These are phyloP conservation scores for Zapornia atra DNA, from an alignment of 2,113 vertebrate species.

Conservation along the genomic window DNA sequence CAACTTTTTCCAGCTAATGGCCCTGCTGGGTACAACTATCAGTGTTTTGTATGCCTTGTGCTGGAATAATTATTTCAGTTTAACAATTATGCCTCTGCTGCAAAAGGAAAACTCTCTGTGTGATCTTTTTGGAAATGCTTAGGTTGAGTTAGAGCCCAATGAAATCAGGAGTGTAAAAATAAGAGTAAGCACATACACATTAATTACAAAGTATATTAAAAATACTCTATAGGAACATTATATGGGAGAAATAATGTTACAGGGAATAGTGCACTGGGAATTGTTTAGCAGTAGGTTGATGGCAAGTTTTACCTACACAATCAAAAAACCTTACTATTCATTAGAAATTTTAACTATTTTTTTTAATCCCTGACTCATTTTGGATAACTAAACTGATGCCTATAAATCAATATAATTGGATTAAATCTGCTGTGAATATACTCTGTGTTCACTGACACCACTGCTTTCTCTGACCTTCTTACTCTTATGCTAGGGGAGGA, in stretches of 20 bases:
- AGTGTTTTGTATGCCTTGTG: not conserved
- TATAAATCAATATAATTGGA: not conserved
- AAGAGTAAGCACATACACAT: not conserved
- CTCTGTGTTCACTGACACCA: rapidly evolving
- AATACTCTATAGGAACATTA: not conserved
- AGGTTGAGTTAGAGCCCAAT: not conserved
- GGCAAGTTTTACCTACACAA: not conserved
- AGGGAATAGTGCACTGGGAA: not conserved
- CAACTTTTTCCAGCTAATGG: not conserved
- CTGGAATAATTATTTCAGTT: not conserved
- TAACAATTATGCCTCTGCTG: not conserved
- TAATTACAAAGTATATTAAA: not conserved
- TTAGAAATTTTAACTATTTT: not conserved
- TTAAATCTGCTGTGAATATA: not conserved
- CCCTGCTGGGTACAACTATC: not conserved
- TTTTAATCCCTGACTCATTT: not conserved
- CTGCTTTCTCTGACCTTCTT: not conserved
- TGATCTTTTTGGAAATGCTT: not conserved
- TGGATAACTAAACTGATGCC: not conserved
- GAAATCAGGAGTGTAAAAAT: not conserved
- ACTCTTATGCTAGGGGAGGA: constrained; percentile 79
- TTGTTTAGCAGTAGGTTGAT: not conserved
- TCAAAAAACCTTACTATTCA: not conserved
- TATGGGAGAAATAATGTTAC: not conserved
- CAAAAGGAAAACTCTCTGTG: not conserved